Evolutionary conservation across 2,888 invertebrate species (phyloP), one percentile per base, ranked within the genome.

Genomic region (Prosopocoilus inquinatus): DNA sequence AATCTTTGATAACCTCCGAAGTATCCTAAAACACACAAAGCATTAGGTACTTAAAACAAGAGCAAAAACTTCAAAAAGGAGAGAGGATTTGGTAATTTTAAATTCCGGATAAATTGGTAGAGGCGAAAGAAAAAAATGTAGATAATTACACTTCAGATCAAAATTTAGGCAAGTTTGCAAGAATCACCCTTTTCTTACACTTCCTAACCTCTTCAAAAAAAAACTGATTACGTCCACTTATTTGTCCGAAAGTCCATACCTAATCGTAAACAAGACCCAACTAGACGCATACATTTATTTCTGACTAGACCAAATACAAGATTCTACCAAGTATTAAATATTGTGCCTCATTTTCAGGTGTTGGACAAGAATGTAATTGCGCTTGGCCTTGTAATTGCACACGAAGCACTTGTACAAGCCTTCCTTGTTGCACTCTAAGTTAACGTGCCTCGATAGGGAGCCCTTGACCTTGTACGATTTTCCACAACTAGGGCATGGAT

Each of bases 401-500:
- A 50, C 52, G 34, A 53, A 52, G 33, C 60, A 60, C 33, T 49
- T 52, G 46, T 57, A 57, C 12, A 53, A 45, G 13, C 41, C 41
- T 39, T 57, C 57, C 49, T 57, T 57, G 47, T 57, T 57, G 41
- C 84, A 89, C 80, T 85, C 88, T 70, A 82, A 84, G 75, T 84
- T 82, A 65, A 82, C 80, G 75, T 86, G 86, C 13, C 84, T 78
- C 70, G 82, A 80, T 43, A 85, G 78, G 74, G 81, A 80, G 73
- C 79, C 79, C 71, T 81, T 79, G 64, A 55, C 49, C 41, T 84
- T 84, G 80, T 90, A 91, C 58, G 84, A 50, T 34, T 53, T 53
- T 43, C 47, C 33, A 34, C 57, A 57, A 45, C 54, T 47, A n/a
- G 57, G 54, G 34, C 57, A 57, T 13, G 50, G 43, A 13, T 43